Percentiles rank a stretch among this genome's conserved stretches.
These are phyloP conservation scores for Heliconius aoede DNA, from an alignment of 2,888 invertebrate genomes.

Conservation along the genomic window DNA sequence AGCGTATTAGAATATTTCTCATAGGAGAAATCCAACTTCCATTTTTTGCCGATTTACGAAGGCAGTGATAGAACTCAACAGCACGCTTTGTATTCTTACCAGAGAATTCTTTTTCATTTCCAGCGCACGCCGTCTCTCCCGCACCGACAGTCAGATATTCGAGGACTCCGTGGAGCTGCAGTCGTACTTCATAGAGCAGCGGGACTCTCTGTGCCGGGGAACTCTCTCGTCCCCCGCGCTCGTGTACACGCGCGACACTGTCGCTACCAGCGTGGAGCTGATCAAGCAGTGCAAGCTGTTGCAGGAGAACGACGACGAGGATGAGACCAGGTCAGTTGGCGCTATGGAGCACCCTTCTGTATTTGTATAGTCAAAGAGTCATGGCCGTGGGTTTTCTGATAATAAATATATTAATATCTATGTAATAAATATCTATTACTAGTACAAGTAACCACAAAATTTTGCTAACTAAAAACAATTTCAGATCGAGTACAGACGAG, in stretches of 20 bases:
- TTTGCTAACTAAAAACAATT: not conserved
- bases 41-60: too few species aligned
- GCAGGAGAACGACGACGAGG: conserved; percentile 84
- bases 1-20: too few species aligned
- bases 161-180: conserved; percentile 98
- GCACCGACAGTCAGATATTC: conserved; percentile 97
- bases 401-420: too few species aligned
- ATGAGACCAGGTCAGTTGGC: conserved; percentile 85
- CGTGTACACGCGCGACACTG: conserved; percentile 89
- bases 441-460: too few species aligned
- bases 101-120: not conserved
- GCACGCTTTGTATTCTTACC: too few species aligned
- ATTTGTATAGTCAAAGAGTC: too few species aligned
- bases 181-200: conserved; percentile 92
- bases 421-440: too few species aligned
- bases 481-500: conserved; percentile 77
- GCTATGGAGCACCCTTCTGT: too few species aligned
- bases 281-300: conserved; percentile 83
- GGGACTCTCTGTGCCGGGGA: conserved; percentile 89
- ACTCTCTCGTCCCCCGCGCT: conserved; percentile 94
- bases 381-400: too few species aligned
- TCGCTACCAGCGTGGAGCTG: conserved; percentile 89
- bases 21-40: too few species aligned
- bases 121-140: conserved; percentile 92
- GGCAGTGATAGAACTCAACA: too few species aligned